Conservation (phyloP, 2,113 vertebrate species). For the Noturus placidus region DNA sequence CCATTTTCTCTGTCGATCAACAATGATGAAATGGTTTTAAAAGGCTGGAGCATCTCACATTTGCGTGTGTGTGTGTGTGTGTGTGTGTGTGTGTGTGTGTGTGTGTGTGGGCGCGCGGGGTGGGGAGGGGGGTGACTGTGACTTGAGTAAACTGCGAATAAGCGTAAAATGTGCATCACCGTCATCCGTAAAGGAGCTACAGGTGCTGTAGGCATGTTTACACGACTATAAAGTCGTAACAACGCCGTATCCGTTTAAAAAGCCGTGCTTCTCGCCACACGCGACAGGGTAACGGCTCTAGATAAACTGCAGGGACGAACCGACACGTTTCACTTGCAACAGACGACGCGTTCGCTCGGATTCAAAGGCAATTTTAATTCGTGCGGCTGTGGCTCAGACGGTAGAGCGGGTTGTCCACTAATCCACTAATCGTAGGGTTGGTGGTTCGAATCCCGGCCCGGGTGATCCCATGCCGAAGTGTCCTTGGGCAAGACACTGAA, state of each 20-base stretch:
- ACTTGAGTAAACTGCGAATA: neutral
- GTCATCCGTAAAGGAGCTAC: neutral
- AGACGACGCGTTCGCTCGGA: neutral
- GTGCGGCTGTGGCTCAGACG: no score
- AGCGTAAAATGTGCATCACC: neutral
- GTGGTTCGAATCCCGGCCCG: no score
- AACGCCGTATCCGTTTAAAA: neutral
- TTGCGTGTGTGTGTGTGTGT: no score
- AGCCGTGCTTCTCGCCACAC: neutral
- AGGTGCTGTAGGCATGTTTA: constrained; percentile 3
- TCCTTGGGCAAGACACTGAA: no score
- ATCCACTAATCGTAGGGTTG: no score
- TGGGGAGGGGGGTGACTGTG: neutral
- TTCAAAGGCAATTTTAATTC: neutral
- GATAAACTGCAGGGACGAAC: constrained; percentile 13
- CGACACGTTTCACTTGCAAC: constrained; percentile 25
- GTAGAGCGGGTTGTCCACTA: no score
- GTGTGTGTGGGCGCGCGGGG: no score
- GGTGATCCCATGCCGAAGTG: no score
- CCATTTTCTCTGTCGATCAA: neutral
- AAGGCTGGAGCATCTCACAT: neutral
- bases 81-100: no score
- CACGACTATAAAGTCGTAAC: constrained; percentile 6
- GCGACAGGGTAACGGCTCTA: neutral
- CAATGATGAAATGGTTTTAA: neutral